phyloP scores from a whole-genome alignment of 2,888 invertebrate species.

The Nasonovia ribisnigri region DNA sequence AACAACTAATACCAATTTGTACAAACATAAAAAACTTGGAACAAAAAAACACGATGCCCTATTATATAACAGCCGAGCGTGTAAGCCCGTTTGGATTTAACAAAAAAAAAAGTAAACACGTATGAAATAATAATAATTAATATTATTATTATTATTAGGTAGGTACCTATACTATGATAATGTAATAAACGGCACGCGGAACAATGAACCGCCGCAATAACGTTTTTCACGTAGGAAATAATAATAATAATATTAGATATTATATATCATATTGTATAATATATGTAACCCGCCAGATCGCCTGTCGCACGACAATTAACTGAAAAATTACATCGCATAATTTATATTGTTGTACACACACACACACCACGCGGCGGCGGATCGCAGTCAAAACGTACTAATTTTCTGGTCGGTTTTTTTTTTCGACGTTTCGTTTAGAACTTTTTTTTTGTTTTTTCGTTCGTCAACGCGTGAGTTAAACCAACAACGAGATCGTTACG shows the following conservation, averaged over 20 bases:
- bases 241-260: conserved; percentile 2
- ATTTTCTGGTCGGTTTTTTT: conserved; percentile 48
- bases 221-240: conserved; percentile 31
- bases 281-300: not conserved
- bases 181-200: not conserved
- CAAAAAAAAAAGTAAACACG: not conserved
- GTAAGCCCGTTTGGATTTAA: not conserved
- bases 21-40: not conserved
- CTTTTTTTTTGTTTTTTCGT: conserved; percentile 23
- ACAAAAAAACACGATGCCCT: not conserved
- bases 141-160: not conserved
- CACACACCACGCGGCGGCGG: not conserved
- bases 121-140: not conserved
- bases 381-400: conserved; percentile 30
- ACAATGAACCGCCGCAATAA: not conserved
- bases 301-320: conserved; percentile 59
- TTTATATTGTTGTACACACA: not conserved
- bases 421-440: not conserved
- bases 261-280: not conserved
- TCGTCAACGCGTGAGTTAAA: conserved; percentile 2
- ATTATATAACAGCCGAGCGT: not conserved
- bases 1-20: not conserved
- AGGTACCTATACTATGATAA: not conserved
- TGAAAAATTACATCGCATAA: conserved; percentile 55
- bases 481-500: conserved; percentile 43